These are phyloP conservation scores for Athalia circularis DNA, from an alignment of 2,888 invertebrate genomes.

Conservation along the genomic window DNA sequence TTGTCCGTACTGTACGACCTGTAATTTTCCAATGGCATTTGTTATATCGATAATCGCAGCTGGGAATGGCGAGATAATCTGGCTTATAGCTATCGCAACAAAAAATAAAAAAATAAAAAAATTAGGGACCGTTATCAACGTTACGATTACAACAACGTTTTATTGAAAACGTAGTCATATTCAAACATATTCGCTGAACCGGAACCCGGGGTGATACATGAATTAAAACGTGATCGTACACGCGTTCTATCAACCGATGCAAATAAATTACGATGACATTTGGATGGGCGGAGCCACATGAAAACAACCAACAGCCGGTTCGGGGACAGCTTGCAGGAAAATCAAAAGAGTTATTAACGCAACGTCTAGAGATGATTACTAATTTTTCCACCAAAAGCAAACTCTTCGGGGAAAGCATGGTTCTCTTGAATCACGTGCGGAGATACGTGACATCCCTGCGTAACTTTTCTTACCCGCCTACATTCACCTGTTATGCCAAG, in stretches of 20 bases:
- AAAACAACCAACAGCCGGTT: background rate
- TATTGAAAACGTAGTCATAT: too few species aligned
- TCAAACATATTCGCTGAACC: too few species aligned
- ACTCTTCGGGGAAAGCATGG: background rate
- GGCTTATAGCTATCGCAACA: background rate
- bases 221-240: too few species aligned
- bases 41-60: background rate
- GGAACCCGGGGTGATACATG: too few species aligned
- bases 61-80: slow-evolving; percentile 5
- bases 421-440: slow-evolving; percentile 22
- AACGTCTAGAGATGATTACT: slow-evolving; percentile 29
- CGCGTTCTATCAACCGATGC: too few species aligned
- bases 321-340: background rate
- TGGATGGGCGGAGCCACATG: background rate
- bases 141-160: background rate
- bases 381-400: background rate
- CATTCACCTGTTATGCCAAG: background rate
- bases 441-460: slow-evolving; percentile 38
- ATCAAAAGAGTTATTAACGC: slow-evolving; percentile 36
- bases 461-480: background rate
- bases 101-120: background rate
- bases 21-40: slow-evolving; percentile 2
- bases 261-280: too few species aligned
- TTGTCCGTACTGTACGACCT: background rate
- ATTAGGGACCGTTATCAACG: background rate